These are phyloP conservation scores for Danaus melanippus DNA, from an alignment of 1,140 invertebrate genomes.

Conservation along the genomic window DNA sequence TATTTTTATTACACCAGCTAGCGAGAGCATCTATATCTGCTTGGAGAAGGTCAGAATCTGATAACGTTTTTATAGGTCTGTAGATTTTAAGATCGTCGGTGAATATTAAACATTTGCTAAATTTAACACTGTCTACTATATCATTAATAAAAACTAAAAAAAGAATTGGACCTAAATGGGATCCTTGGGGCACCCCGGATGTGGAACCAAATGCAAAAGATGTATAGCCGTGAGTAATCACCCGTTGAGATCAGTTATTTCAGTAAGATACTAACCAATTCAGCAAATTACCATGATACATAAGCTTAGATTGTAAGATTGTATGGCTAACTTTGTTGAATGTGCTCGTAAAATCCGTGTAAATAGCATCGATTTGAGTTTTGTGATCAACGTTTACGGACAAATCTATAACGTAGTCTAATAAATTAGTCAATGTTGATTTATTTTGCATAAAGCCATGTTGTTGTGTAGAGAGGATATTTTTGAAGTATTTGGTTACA, in stretches of 20 bases:
- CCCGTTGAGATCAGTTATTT: conserved; percentile 12
- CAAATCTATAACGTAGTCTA: conserved; percentile 7
- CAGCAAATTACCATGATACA: conserved; percentile 9
- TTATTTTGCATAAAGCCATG: conserved; percentile 12
- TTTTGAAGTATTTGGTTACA: conserved; percentile 7
- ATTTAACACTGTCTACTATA: not conserved
- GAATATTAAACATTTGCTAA: conserved; percentile 7
- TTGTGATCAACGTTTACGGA: conserved; percentile 5
- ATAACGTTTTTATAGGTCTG: not conserved
- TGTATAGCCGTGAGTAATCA: conserved; percentile 10
- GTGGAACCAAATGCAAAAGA: conserved; percentile 10
- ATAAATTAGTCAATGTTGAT: conserved; percentile 7
- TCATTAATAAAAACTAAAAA: not conserved
- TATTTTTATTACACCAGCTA: no score
- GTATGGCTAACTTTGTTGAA: conserved; percentile 13
- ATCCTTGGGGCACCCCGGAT: conserved; percentile 12
- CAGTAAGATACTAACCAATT: conserved; percentile 13
- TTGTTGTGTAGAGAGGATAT: conserved; percentile 8
- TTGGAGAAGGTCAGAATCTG: conserved; percentile 4
- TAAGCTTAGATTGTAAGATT: conserved; percentile 11
- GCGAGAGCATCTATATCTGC: conserved; percentile 6
- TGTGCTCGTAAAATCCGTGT: conserved; percentile 18
- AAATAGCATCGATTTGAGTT: conserved; percentile 11
- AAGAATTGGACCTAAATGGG: conserved; percentile 11
- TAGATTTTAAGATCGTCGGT: conserved; percentile 15